phyloP scores from a whole-genome alignment of 1,140 invertebrate genomes.

The Lamellibrachia luymesi region DNA sequence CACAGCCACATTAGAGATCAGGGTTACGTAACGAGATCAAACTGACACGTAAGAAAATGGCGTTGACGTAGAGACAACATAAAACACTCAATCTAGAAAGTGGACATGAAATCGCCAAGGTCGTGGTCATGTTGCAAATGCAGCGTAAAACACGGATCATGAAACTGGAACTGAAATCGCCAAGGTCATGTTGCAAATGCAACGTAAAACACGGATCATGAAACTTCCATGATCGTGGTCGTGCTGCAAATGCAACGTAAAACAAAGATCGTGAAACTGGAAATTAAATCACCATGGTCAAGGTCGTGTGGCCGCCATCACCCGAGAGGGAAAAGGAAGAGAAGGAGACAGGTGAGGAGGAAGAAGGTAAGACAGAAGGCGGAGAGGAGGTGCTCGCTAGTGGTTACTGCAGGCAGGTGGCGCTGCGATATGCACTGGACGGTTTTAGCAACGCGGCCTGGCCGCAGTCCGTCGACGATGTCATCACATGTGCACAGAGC shows the following conservation, averaged over 20 bases:
- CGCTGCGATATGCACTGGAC: slow-evolving; percentile 44
- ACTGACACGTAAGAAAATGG: background rate
- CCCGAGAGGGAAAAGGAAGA: slow-evolving; percentile 51
- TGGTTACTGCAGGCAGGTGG: slow-evolving; percentile 31
- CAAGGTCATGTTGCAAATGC: no score
- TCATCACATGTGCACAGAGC: slow-evolving; percentile 73
- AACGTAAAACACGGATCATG: no score
- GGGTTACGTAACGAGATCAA: background rate
- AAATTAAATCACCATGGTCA: background rate
- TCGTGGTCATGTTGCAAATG: no score
- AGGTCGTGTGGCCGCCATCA: background rate
- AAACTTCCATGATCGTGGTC: no score
- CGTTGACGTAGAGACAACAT: no score
- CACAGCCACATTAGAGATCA: background rate
- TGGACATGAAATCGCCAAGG: no score
- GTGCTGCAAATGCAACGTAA: background rate
- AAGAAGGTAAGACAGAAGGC: slow-evolving; percentile 68
- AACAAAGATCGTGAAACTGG: background rate
- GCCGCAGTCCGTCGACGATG: slow-evolving; percentile 60
- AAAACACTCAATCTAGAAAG: no score
- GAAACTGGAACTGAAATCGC: no score
- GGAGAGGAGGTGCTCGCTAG: slow-evolving; percentile 63
- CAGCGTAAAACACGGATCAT: no score
- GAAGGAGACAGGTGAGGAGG: slow-evolving; percentile 67
- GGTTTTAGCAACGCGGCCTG: slow-evolving; percentile 41